Evolutionary conservation across 2,888 invertebrate species (phyloP), one percentile per base, ranked within the genome.

Genomic region (Trichacis sp.): DNA sequence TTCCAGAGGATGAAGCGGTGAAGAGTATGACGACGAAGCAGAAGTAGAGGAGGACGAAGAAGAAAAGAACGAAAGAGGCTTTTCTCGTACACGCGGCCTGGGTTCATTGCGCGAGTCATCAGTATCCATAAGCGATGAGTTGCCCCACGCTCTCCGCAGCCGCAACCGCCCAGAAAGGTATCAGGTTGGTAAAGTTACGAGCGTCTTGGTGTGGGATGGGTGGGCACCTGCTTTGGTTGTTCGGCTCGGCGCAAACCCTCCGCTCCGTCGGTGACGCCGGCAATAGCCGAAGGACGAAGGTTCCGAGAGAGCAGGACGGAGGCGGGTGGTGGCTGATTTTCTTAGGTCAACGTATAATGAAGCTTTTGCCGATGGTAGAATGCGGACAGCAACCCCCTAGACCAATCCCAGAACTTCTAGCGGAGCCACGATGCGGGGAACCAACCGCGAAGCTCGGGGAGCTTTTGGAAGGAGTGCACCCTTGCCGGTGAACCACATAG

Each of bases 71-170:
- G 68, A 64, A 69, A 62, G 69, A 61, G 60, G 73, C 63, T 66
- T 68, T 64, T 56, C 68, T 69, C 62, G 67, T 63, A 68, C 76
- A 70, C 69, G 74, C 75, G 78, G 77, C 79, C 76, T 76, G 79
- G 80, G 84, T 83, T 90, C 90, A 90, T 90, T 91, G 89, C 86
- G 82, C 80, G 84, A 86, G 90, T 90, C 90, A 90, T 90, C 90
- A 90, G 90, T 90, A 90, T 90, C 89, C 90, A 90, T 91, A 91
- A 91, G 90, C 87, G 89, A 91, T 90, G 87, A 90, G 88, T 79
- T 82, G 75, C 78, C 78, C 75, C 77, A 64, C 68, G 51, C 68
- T 36, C 53, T 42, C 9, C 56, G 33, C 40, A 18, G 45, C 55
- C 51, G 15, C 49, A 15, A 29, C 57, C 46, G 46, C 49, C 57